A percentile compares a stretch with the other conserved stretches of the same genome.
These are phyloP conservation scores for Clarias pachynema DNA, from an alignment of 2,797 vertebrate species.

Conservation along the genomic window DNA sequence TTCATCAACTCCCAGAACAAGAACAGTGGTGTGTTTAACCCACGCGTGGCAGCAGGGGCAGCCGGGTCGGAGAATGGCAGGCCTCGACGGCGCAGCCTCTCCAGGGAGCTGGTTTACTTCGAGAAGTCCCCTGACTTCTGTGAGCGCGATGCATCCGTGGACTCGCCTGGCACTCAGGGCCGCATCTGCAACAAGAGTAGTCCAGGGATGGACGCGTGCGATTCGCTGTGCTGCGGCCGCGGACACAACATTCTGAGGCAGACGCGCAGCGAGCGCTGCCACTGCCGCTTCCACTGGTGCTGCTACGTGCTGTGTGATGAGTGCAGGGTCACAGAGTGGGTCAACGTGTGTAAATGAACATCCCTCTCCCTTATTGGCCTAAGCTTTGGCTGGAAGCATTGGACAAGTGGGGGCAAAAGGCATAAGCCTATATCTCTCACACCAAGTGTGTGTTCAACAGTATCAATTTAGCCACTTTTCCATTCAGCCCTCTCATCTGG, in stretches of 20 bases:
- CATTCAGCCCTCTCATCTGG: constrained; percentile 74
- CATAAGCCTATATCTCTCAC: constrained; percentile 30
- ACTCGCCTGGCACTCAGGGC: constrained; percentile 84
- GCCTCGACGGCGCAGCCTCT: constrained; percentile 75
- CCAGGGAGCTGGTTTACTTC: constrained; percentile 88
- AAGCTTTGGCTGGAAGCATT: constrained; percentile 41
- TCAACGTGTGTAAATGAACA: constrained; percentile 85
- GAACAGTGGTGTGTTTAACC: constrained; percentile 89
- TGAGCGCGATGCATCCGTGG: constrained; percentile 78
- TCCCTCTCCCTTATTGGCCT: constrained; percentile 22
- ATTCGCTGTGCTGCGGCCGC: constrained; percentile 89
- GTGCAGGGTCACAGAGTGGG: constrained; percentile 88
- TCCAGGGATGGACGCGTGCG: constrained; percentile 81
- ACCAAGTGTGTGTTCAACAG: constrained; percentile 60
- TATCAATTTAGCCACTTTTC: constrained; percentile 58
- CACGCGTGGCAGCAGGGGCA: constrained; percentile 67
- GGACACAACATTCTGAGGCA: constrained; percentile 90
- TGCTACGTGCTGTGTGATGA: constrained; percentile 94
- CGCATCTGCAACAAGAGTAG: constrained; percentile 82
- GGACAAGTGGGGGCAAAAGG: constrained; percentile 11
- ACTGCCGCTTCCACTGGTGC: constrained; percentile 93
- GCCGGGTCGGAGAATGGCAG: constrained; percentile 56
- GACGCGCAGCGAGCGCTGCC: constrained; percentile 85
- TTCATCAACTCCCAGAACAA: constrained; percentile 92
- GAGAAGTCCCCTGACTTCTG: constrained; percentile 94